Base-by-base conservation (phyloP, 2,797 vertebrate genomes). In the Telmatherina bonti region DNA sequence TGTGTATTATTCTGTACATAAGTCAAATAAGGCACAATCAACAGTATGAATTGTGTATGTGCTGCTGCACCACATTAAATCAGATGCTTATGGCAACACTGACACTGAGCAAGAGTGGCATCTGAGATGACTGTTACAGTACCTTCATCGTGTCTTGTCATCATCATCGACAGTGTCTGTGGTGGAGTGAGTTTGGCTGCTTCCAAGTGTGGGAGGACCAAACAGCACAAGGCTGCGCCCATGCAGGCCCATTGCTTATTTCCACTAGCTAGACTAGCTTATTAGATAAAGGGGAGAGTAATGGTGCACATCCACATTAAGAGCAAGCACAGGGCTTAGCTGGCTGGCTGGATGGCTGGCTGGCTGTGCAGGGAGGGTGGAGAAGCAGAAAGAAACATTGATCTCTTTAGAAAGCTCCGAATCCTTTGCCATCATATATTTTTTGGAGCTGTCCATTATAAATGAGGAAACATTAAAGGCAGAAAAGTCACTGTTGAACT, bases 251-350 rank as follows among this genome's bases (percentile, higher is more conserved):
- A 74, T 64, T 72, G 78, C 82, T 86, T 77, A 70, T 87, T 82
- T 80, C 80, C 76, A 89, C 84, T 66, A 80, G 84, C 78, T 81
- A 81, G 78, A 87, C 80, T 70, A 71, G 78, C 85, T 92, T 89
- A 92, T 93, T 92, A 91, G 90, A 93, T 92, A 82, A 90, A 89
- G 79, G 65, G 63, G 72, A 89, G 83, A 89, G 85, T 91, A 91
- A 91, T 91, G 88, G 81, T 82, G 72, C 81, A 71, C 72, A 68
- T 86, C 73, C 79, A 89, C 86, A 90, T 91, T 88, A 88, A 66
- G 68, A 81, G 76, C 73, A 73, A 75, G 76, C 76, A 79, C 62
- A 66, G 67, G 58, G 77, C 62, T 77, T 74, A 76, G 89, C 82
- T 22, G 33, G 0, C 1, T 26, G 47, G 0, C 0, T 45, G 64